Evolutionary conservation across 37 sponge, comb jelly and placozoan genomes (phyloP).

Genomic region (Amphimedon queenslandica): DNA sequence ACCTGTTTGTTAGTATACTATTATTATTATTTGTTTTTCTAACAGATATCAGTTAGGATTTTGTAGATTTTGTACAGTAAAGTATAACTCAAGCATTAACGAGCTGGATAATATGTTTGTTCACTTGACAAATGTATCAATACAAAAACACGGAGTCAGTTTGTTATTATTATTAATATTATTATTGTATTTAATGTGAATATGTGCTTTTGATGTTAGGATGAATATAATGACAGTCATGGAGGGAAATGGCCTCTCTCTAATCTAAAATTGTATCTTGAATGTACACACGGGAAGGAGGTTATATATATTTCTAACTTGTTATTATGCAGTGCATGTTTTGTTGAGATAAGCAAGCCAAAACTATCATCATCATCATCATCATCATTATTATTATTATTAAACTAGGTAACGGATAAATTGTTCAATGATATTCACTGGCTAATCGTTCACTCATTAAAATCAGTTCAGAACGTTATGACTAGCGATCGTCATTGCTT

Average conservation of each 20-base stretch:
- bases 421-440: conserved; percentile 94
- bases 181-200: too few species aligned
- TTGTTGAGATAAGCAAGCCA: too few species aligned
- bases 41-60: conserved; percentile 85
- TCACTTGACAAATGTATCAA: conserved; percentile 95
- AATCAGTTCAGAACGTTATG: conserved; percentile 92
- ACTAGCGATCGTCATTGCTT: conserved; percentile 94
- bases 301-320: conserved; percentile 21
- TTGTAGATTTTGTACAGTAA: conserved; percentile 98
- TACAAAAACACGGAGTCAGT: conserved; percentile 95
- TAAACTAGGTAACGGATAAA: conserved; percentile 62
- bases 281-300: conserved; percentile 82
- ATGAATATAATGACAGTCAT: conserved; percentile 92
- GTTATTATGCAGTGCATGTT: background rate
- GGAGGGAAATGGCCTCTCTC: conserved; percentile 96
- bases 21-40: background rate
- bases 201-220: too few species aligned
- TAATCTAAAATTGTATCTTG: conserved; percentile 78
- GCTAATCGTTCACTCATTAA: conserved; percentile 93
- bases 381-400: background rate
- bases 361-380: background rate
- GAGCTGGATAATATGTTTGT: conserved; percentile 97
- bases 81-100: conserved; percentile 75
- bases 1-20: background rate
- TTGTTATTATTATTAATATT: background rate